phyloP scores from a whole-genome alignment of 2,113 vertebrate species.

The Nannospalax galili region DNA sequence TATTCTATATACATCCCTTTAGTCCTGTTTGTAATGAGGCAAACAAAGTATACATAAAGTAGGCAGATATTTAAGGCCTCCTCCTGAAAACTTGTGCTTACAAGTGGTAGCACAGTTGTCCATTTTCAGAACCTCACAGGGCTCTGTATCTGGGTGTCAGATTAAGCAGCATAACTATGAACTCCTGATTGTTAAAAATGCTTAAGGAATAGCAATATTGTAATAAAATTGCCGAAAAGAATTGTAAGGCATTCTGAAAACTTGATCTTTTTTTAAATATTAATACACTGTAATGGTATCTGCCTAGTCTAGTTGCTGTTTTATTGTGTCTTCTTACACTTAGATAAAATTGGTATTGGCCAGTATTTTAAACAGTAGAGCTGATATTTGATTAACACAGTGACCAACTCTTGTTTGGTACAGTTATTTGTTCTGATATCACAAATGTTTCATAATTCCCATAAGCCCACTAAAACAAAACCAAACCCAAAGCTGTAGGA shows the following conservation, averaged over 20 bases:
- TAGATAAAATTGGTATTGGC: not conserved
- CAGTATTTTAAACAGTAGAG: not conserved
- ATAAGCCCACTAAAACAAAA: not conserved
- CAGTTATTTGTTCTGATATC: slow-evolving; percentile 32
- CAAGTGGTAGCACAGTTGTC: slow-evolving; percentile 1
- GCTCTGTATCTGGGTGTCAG: not conserved
- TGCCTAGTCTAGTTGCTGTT: slow-evolving; percentile 21
- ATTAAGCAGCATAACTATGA: not conserved
- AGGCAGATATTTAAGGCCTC: not conserved
- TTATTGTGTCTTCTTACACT: slow-evolving; percentile 16
- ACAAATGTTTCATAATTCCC: slow-evolving; percentile 3
- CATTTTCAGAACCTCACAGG: not conserved
- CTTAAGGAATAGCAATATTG: not conserved
- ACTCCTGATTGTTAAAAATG: slow-evolving; percentile 18
- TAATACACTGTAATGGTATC: not conserved
- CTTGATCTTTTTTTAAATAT: not conserved
- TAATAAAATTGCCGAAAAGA: slow-evolving; percentile 36
- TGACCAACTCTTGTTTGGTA: not conserved
- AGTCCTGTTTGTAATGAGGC: not conserved
- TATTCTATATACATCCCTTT: not conserved
- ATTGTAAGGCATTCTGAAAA: not conserved
- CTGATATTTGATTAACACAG: not conserved
- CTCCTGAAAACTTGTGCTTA: not conserved
- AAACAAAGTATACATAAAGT: slow-evolving; percentile 4
- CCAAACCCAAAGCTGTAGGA: not conserved